These are phyloP conservation scores for Abscondita cerata DNA, from an alignment of 2,888 invertebrate genomes.

Conservation along the genomic window DNA sequence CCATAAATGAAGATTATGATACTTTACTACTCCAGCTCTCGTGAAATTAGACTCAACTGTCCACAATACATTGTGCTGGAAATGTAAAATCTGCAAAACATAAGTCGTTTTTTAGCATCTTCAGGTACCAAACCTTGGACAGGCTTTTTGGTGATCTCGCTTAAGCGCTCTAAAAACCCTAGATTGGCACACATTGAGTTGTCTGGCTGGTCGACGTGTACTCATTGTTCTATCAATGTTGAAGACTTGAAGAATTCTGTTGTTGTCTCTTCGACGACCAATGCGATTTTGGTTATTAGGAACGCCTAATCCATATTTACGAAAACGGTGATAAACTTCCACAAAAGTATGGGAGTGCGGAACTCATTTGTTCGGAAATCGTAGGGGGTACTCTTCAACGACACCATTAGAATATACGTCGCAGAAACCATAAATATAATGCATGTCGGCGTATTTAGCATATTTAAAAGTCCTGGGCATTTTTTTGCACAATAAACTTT, in stretches of 20 bases:
- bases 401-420: neutral
- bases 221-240: neutral
- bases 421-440: neutral
- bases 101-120: neutral
- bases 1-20: neutral
- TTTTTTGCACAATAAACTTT: too few species aligned
- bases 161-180: too few species aligned
- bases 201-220: neutral
- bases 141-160: neutral
- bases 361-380: neutral
- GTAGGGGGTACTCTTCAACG: neutral
- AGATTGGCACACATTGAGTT: too few species aligned
- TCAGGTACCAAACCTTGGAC: neutral
- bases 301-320: neutral
- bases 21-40: neutral
- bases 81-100: neutral
- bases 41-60: neutral
- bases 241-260: neutral
- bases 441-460: neutral
- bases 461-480: too few species aligned
- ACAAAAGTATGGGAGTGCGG: neutral
- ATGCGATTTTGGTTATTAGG: neutral
- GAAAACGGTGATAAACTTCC: neutral
- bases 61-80: neutral
- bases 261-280: neutral